Percentiles rank a stretch among this genome's conserved stretches.
phyloP scores from a whole-genome alignment of 2,113 vertebrate species.

The Gobius niger region DNA sequence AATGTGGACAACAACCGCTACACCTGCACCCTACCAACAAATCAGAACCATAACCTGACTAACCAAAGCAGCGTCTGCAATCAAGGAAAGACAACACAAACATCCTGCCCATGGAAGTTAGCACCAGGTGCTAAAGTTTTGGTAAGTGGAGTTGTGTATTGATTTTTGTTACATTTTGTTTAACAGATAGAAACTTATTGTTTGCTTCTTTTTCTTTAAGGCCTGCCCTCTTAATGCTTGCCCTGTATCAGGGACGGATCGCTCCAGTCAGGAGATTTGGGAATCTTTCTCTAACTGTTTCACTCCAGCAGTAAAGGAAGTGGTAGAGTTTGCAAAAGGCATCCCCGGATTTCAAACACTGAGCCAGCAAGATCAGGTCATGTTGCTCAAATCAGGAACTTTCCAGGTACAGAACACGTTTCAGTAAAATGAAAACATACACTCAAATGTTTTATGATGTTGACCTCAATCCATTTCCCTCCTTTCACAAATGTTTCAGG shows the following conservation, averaged over 20 bases:
- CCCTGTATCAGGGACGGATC: slow-evolving; percentile 71
- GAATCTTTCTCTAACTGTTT: slow-evolving; percentile 82
- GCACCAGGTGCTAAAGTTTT: slow-evolving; percentile 75
- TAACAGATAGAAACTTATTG: neutral
- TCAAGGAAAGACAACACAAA: slow-evolving; percentile 43
- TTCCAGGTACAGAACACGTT: slow-evolving; percentile 74
- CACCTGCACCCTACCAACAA: slow-evolving; percentile 53
- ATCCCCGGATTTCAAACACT: slow-evolving; percentile 82
- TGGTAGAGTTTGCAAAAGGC: slow-evolving; percentile 82
- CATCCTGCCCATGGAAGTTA: slow-evolving; percentile 75
- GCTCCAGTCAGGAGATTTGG: slow-evolving; percentile 78
- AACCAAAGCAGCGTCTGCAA: slow-evolving; percentile 48
- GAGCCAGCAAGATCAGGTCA: slow-evolving; percentile 81
- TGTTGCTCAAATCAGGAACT: slow-evolving; percentile 82
- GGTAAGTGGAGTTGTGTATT: slow-evolving; percentile 52
- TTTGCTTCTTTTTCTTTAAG: slow-evolving; percentile 48
- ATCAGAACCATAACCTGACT: slow-evolving; percentile 59
- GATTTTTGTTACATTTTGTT: neutral
- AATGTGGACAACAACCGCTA: slow-evolving; percentile 65
- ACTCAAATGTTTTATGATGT: neutral
- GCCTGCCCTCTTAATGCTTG: slow-evolving; percentile 80
- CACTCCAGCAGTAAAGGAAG: slow-evolving; percentile 81
- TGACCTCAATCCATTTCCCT: neutral
- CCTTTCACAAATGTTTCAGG: slow-evolving; percentile 54
- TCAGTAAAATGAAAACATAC: slow-evolving; percentile 7